Conservation (phyloP, 64 coral and sea anemone species). For the Montipora efflorescens region DNA sequence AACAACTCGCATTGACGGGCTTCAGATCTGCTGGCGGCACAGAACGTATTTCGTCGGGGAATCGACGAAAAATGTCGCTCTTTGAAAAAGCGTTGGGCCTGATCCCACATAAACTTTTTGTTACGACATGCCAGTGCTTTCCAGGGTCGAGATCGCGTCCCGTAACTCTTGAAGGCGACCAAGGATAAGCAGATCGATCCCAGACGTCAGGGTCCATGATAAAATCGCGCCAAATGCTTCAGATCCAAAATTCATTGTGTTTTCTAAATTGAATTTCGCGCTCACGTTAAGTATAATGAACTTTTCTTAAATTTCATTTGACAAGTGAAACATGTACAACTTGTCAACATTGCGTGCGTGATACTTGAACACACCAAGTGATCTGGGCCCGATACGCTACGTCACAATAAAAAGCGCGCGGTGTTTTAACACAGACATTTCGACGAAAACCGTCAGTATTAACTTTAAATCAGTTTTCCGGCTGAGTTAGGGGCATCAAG, state of each 20-base stretch:
- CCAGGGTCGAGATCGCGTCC: not conserved
- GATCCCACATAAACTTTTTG: not conserved
- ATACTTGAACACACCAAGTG: too few relatives aligned
- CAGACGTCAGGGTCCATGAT: not conserved
- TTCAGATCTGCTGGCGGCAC: slow-evolving; percentile 23
- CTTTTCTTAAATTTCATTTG: too few relatives aligned
- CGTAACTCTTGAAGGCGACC: slow-evolving; percentile 45
- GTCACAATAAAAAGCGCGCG: too few relatives aligned
- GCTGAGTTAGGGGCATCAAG: too few relatives aligned
- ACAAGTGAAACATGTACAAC: too few relatives aligned
- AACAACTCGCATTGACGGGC: slow-evolving; percentile 25
- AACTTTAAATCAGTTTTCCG: too few relatives aligned
- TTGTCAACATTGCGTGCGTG: too few relatives aligned
- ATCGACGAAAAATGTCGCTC: slow-evolving; percentile 29
- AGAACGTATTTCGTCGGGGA: slow-evolving; percentile 42
- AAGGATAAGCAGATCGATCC: not conserved
- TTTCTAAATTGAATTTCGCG: slow-evolving; percentile 32
- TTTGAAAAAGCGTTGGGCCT: slow-evolving; percentile 8
- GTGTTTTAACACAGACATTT: too few relatives aligned
- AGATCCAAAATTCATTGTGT: slow-evolving; percentile 25
- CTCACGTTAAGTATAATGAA: too few relatives aligned
- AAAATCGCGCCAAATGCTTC: slow-evolving; percentile 18
- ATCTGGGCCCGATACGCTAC: too few relatives aligned
- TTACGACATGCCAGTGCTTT: slow-evolving; percentile 54
- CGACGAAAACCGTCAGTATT: too few relatives aligned